Percentiles rank a stretch among this genome's conserved stretches.
These are phyloP conservation scores for Phalera bucephala DNA, from an alignment of 2,888 invertebrate species.

Conservation along the genomic window DNA sequence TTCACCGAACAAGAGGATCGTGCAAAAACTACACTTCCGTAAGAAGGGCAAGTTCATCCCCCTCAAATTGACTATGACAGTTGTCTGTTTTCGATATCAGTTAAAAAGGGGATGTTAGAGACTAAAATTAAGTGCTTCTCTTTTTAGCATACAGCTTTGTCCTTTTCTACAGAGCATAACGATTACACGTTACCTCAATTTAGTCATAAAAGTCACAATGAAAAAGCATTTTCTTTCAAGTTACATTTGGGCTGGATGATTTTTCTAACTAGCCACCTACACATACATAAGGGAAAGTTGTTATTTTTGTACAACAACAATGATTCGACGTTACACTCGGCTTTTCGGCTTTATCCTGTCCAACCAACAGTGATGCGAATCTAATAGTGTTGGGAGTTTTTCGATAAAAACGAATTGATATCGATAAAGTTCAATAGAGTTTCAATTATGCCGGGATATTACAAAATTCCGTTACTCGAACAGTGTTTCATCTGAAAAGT, in stretches of 20 bases:
- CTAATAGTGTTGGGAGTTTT: slow-evolving; percentile 1
- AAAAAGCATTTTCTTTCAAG: neutral
- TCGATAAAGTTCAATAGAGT: neutral
- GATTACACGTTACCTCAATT: neutral
- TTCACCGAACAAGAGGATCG: too few relatives aligned
- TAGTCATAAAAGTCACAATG: neutral
- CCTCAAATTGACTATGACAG: too few relatives aligned
- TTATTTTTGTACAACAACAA: slow-evolving; percentile 1
- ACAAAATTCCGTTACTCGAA: neutral
- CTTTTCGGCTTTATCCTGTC: slow-evolving; percentile 5
- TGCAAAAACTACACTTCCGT: too few relatives aligned
- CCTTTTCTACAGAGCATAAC: too few relatives aligned
- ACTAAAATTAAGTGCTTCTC: too few relatives aligned
- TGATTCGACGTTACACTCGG: slow-evolving; percentile 1
- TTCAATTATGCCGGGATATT: neutral
- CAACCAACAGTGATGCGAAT: neutral
- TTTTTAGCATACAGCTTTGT: too few relatives aligned
- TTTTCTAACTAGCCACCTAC: neutral
- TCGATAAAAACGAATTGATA: neutral
- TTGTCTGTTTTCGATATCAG: too few relatives aligned
- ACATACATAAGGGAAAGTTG: neutral
- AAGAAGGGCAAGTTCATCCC: too few relatives aligned
- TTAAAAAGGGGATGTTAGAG: too few relatives aligned
- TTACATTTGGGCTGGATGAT: neutral
- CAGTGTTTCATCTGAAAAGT: neutral